Percentiles rank a stretch among this genome's conserved stretches.
Evolutionary conservation across 2,888 invertebrate species (phyloP).

Genomic region (Salpingus planirostris): DNA sequence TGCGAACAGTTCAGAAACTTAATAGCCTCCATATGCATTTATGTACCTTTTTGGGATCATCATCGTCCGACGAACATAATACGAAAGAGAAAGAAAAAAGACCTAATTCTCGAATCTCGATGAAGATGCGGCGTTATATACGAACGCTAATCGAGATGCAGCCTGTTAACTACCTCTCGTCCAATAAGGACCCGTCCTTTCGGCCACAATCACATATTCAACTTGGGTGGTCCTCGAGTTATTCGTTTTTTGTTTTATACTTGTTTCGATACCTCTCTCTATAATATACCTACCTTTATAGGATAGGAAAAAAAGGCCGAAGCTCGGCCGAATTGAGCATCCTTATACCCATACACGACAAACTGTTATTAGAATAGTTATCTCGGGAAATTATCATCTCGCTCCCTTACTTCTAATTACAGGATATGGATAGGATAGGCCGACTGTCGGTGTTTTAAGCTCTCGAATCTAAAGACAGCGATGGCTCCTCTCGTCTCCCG

Average conservation of each 20-base stretch:
- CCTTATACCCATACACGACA: too few species aligned
- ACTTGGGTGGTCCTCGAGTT: conserved; percentile 44
- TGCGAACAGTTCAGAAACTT: too few species aligned
- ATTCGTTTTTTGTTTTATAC: conserved; percentile 41
- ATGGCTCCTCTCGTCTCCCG: too few species aligned
- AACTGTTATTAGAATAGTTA: conserved; percentile 9
- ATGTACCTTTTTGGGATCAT: too few species aligned
- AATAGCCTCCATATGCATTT: too few species aligned
- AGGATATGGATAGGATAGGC: too few species aligned
- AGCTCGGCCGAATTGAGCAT: conserved; percentile 13
- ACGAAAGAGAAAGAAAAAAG: too few species aligned
- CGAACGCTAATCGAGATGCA: conserved; percentile 30
- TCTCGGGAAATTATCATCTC: conserved; percentile 15
- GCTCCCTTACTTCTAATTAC: conserved; percentile 15
- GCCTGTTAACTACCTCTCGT: conserved; percentile 28
- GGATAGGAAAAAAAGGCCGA: too few species aligned
- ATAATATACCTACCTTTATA: too few species aligned
- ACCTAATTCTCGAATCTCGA: too few species aligned
- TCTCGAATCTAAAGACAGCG: neutral
- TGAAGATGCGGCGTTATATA: conserved; percentile 27
- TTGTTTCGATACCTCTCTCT: conserved; percentile 21
- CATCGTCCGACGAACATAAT: too few species aligned
- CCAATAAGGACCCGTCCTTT: conserved; percentile 32
- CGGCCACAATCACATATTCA: conserved; percentile 36
- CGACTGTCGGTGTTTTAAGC: neutral